Base-by-base conservation (phyloP, 2,888 invertebrate species). In the Melipona bicolor region DNA sequence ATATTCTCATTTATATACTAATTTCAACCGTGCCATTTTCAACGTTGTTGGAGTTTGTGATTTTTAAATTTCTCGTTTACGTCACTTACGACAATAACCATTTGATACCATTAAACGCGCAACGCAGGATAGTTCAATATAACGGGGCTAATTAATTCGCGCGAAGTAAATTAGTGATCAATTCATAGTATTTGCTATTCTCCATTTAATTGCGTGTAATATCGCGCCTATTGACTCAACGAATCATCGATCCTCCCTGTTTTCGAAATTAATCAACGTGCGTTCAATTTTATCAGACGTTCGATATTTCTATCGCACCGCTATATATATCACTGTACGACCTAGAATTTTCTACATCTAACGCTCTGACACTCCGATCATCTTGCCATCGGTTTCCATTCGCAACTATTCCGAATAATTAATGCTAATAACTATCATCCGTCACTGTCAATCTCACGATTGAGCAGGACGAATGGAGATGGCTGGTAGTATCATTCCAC, bases 361-460 rank as follows among this genome's bases (percentile, higher is more conserved):
- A 71, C 9, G 17, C 24, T 5, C 43, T n/a, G 24, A 43, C 2
- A 2, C 43, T 9, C 43, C 19, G 21, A 67, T 71, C 32, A 56
- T 62, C 62, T 69, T 62, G 62, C 15, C 56, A 49, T 19, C 27
- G 1, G 32, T 69, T 17, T 27, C n/a, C 56, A 17, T 67, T 74
- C 65, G 17, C 61, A 73, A 82, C 50, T 68, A 64, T 71, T 65
- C n/a, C n/a, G 52, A 69, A 61, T 70, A 82, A 77, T 64, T 82
- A 77, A 83, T 82, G 56, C 77, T 80, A 77, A 73, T 68, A 74
- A 49, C 70, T 64, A 17, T 56, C 79, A 88, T 84, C 84, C 32
- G 87, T 88, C 83, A 86, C 62, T 80, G 88, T 84, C 88, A 82
- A 74, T 72, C 70, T 50, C 52, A 50, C 36, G 36, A 68, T 43